Evolutionary conservation across 2,797 vertebrate genomes (phyloP), one percentile per base, ranked within the genome.

Genomic region (Oryzias dopingdopingensis): DNA sequence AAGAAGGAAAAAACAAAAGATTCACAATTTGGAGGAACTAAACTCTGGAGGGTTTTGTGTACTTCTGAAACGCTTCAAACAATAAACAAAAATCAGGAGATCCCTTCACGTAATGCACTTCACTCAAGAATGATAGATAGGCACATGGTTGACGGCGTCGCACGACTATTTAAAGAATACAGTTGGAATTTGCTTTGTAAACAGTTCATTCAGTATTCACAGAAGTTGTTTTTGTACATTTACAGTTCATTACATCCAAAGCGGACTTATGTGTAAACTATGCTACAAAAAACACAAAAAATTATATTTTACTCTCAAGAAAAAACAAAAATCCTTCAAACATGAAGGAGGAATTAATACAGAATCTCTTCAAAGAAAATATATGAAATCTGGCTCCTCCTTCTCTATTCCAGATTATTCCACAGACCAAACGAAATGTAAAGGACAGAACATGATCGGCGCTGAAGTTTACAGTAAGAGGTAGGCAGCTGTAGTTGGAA

Each of bases 41-140:
- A 61, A 62, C 58, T 53, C 51, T 10, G n/a, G 4, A 13, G 29
- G 56, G 46, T 49, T 52, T 46, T 20, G 14, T 45, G 24, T 20
- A 43, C 14, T 3, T 50, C 42, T 53, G 72, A 88, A 86, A 76
- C 85, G 85, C 81, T 86, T 86, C 74, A 83, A 79, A 81, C 51
- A 82, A 12, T 37, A 13, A 79, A 82, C 8, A 47, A 23, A 47
- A 14, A 14, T 20, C 70, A 64, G 82, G 82, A 85, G 83, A 68
- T 73, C 63, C 56, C 83, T 82, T 81, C 84, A 42, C 75, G 20
- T 79, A 89, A 90, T 86, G 88, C 88, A 89, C 88, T 89, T 89
- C 67, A 77, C 77, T 82, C 78, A 67, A 84, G 77, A 74, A 81
- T 68, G 80, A 71, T 75, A 89, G 88, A 70, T 75, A 89, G 88